phyloP scores from a whole-genome alignment of 2,888 invertebrate species.

The Pycnomerus fuliginosus region DNA sequence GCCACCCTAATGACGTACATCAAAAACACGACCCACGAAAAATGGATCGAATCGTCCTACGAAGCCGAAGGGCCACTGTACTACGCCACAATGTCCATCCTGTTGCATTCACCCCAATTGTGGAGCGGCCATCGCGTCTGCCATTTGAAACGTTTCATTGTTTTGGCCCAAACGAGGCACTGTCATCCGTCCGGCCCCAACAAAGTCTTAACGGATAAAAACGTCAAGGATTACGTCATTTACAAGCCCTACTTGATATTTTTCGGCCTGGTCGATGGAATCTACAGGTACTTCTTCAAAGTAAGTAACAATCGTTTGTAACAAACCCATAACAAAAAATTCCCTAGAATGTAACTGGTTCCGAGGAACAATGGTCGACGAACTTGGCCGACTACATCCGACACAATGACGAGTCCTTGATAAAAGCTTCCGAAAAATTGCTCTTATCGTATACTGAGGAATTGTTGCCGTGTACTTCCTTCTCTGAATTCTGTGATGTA shows the following conservation, averaged over 20 bases:
- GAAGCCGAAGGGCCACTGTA: slow-evolving; percentile 93
- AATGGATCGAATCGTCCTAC: slow-evolving; percentile 79
- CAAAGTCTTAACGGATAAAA: slow-evolving; percentile 56
- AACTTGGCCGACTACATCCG: slow-evolving; percentile 90
- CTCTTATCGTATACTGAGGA: slow-evolving; percentile 84
- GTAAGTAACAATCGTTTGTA: too few species aligned
- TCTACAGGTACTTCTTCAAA: slow-evolving; percentile 86
- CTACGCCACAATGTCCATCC: slow-evolving; percentile 76
- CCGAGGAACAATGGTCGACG: slow-evolving; percentile 85
- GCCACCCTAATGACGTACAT: slow-evolving; percentile 73
- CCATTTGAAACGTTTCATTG: slow-evolving; percentile 74
- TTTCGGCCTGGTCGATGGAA: slow-evolving; percentile 80
- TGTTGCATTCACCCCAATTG: slow-evolving; percentile 73
- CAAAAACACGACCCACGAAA: slow-evolving; percentile 61
- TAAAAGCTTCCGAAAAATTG: slow-evolving; percentile 84
- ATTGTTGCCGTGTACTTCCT: slow-evolving; percentile 84
- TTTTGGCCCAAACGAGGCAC: slow-evolving; percentile 75
- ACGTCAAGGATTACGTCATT: slow-evolving; percentile 68
- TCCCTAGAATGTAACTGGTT: slow-evolving; percentile 62
- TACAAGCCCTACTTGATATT: slow-evolving; percentile 87
- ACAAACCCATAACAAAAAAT: too few species aligned
- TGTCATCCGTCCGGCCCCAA: slow-evolving; percentile 64
- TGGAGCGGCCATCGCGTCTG: slow-evolving; percentile 74
- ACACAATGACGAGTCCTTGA: slow-evolving; percentile 86
- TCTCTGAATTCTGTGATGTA: slow-evolving; percentile 92